Base-by-base conservation (phyloP, 2,797 vertebrate genomes). In the Malacoctenus gilli region DNA sequence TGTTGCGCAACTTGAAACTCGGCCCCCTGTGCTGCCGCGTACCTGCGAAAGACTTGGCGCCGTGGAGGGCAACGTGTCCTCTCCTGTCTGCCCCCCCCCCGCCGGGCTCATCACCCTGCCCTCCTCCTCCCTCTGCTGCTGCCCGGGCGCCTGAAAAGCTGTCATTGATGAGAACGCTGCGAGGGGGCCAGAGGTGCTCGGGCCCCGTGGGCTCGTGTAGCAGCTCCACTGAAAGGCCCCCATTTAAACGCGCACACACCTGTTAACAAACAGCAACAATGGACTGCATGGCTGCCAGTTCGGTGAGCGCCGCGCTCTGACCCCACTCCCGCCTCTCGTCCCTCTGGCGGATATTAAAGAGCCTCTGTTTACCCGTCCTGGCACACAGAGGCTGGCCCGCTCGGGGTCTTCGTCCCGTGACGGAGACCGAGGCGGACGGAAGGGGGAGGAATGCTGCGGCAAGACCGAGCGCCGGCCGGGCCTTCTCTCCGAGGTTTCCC, bases 241-340 rank as follows among this genome's bases (percentile, higher is more conserved):
- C 88, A 87, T 91, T 84, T 86, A 82, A 83, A 87, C 80, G 80
- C 80, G 80, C 12, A 80, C 12, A 81, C 89, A 91, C 92, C 92
- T 94, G 92, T 90, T 82, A 84, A 75, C 63, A 85, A 85, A 86
- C 84, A 84, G 76, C 75, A 75, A 89, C 82, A 92, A 92, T 86
- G 76, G 84, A 62, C 85, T 83, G 80, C 88, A 85, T 79, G 74
- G 83, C 82, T 80, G 84, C 83, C 83, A 85, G 80, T 59, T 79
- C 74, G 82, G 83, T 85, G 84, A 87, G 85, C 77, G 76, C 74
- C 64, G 67, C 77, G 78, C 50, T 59, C 68, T 77, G 80, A 83
- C 80, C 82, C 56, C 58, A 39, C 78, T 75, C 77, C 68, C 66
- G 69, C 78, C 77, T 68, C 59, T 81, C 56, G 7, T 65, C 69